A percentile compares a stretch with the other conserved stretches of the same genome.
phyloP scores from a whole-genome alignment of 2,797 vertebrate genomes.

The Sebastes itinus region DNA sequence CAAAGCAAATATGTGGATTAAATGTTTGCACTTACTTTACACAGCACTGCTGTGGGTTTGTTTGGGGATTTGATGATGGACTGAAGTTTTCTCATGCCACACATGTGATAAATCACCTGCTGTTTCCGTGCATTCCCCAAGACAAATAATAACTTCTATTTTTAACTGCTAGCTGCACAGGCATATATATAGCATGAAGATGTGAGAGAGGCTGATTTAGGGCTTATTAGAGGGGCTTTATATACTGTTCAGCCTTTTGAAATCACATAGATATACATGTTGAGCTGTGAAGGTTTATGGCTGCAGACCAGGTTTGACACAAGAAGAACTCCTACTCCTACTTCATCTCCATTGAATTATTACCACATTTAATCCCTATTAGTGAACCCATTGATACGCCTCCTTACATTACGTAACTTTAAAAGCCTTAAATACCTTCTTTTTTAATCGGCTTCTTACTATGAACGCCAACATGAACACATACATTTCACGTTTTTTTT shows the following conservation, averaged over 20 bases:
- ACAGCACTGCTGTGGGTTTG: background rate
- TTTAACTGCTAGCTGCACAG: background rate
- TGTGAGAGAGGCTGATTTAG: background rate
- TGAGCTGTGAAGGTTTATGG: background rate
- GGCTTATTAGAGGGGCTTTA: background rate
- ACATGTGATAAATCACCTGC: constrained; percentile 43
- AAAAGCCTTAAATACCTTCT: background rate
- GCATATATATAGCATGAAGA: background rate
- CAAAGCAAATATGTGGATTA: background rate
- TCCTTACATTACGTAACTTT: background rate
- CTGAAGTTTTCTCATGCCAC: constrained; percentile 39
- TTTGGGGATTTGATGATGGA: background rate
- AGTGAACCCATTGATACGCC: background rate
- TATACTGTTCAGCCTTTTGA: background rate
- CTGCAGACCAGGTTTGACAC: background rate
- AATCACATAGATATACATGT: background rate
- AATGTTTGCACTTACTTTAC: background rate
- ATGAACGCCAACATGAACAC: too few relatives aligned
- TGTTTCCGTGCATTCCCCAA: constrained; percentile 23
- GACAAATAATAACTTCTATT: constrained; percentile 54
- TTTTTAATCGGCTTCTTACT: background rate
- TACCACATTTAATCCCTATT: background rate
- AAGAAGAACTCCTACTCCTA: background rate
- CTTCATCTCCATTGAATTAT: background rate
- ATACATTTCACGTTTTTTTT: background rate